Base-by-base conservation (phyloP, 2,888 invertebrate species). In the Zygothrica quintamaculata region DNA sequence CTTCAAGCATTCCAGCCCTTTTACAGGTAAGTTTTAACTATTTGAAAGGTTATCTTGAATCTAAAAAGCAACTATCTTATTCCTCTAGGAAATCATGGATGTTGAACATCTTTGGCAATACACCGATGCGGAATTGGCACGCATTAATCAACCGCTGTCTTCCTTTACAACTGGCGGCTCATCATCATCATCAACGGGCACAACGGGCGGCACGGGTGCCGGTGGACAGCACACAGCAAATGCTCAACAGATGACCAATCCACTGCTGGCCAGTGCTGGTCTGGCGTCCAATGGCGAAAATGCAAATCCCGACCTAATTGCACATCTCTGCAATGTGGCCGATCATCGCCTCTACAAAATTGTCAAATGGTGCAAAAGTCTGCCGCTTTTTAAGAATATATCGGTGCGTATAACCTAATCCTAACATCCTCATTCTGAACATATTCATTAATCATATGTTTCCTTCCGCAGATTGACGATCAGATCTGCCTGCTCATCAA, bases 291-390 rank as follows among this genome's bases (percentile, higher is more conserved):
- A 90, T 53, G 89, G 90, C 22, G 92, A 93, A 73, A 94, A 95
- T 90, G 94, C 95, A 50, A 95, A 95, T 91, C 96, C 96, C 0
- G 96, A 97, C 92, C 95, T 96, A 90, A 93, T 97, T 50, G 96
- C 96, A 1, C 97, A 96, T 91, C 93, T 98, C 88, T 97, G 97
- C 92, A 96, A 96, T 89, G 97, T 98, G 65, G 98, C 98, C 40
- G 99, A 99, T 91, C 97, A 98, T 91, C 93, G 98, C 43, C 93
- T 99, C 12, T 99, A 98, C 91, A 98, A 98, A 92, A 98, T 99
- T 79, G 99, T 99, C 68, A 98, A 98, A 90, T 99, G 99, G 99
- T 98, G 98, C 92, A 97, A 99, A 91, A 98, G 98, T 91, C 92
- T 99, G 90, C 98, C 99, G 11, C 93, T 99, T 18, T 99, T 99